Evolutionary conservation across 23 tunicate genomes (phyloP), one percentile per base, ranked within the genome.

Genomic region (Corella eumyota): DNA sequence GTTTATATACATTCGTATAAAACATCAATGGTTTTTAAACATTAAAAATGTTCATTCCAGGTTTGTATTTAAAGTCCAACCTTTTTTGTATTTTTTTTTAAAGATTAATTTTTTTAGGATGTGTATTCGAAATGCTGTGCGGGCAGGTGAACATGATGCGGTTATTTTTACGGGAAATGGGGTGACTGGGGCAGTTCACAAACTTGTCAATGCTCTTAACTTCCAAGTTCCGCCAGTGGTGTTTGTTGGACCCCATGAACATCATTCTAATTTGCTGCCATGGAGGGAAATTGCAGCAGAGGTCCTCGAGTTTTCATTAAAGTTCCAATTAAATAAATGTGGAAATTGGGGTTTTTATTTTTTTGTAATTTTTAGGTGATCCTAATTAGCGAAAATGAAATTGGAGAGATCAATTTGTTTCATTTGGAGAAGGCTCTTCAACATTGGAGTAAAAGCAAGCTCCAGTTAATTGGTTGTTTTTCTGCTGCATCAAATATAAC

Each of bases 71-170:
- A n/a, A n/a, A n/a, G n/a, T n/a, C n/a, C n/a, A n/a, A n/a, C n/a
- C n/a, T n/a, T n/a, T n/a, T n/a, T n/a, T n/a, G n/a, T n/a, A n/a
- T n/a, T n/a, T n/a, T n/a, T n/a, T n/a, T n/a, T n/a, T n/a, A n/a
- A n/a, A n/a, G n/a, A n/a, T n/a, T n/a, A n/a, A n/a, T n/a, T n/a
- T n/a, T n/a, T n/a, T n/a, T n/a, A n/a, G n/a, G n/a, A 56, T 67
- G 34, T 30, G 67, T 81, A 28, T 85, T 30, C 78, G 95, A 47
- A 85, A 85, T 77, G 76, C 83, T 48, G 68, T 83, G 3, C 64
- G 76, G 30, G 99, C 99, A 24, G 73, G 67, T 67, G 99, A 93
- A 69, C 87, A 93, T 74, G 99, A 93, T 63, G 99, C 99, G 20
- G 99, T 93, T 34, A 84, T 93, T 30, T 93, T 93, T 66, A 52